These are phyloP conservation scores for Mionectes macconnelli DNA, from an alignment of 2,113 vertebrate species.

Conservation along the genomic window DNA sequence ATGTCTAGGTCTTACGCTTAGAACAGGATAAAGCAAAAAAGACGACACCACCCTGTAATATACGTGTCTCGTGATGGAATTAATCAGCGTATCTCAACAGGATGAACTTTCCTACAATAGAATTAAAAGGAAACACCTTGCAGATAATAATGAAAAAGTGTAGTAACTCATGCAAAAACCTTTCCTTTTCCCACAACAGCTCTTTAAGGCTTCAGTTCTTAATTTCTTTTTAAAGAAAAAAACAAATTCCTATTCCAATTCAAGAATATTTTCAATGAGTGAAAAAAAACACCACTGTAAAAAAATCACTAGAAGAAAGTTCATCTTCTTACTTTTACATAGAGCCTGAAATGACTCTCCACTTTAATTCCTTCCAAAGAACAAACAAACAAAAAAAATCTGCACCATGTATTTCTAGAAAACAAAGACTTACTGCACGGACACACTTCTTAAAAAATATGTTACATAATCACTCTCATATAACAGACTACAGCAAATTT, in stretches of 20 bases:
- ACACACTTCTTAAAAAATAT: not conserved
- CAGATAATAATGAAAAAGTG: constrained; percentile 62
- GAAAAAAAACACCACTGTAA: too few species aligned
- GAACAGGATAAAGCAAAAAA: constrained; percentile 65
- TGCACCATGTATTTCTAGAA: not conserved
- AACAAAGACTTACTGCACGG: not conserved
- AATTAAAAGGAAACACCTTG: constrained; percentile 78
- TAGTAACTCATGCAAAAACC: constrained; percentile 41
- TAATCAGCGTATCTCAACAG: constrained; percentile 65
- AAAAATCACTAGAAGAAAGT: not conserved
- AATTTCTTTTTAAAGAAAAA: not conserved
- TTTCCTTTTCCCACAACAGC: constrained; percentile 44
- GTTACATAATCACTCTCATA: not conserved
- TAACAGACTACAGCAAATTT: constrained; percentile 35
- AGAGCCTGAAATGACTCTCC: not conserved
- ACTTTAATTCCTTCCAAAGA: not conserved
- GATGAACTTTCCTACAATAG: constrained; percentile 68
- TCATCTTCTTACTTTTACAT: not conserved
- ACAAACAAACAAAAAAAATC: not conserved
- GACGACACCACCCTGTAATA: constrained; percentile 51
- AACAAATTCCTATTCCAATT: not conserved
- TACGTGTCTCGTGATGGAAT: constrained; percentile 41
- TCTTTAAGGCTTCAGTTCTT: not conserved
- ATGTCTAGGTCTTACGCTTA: constrained; percentile 37
- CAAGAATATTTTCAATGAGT: not conserved